phyloP scores from a whole-genome alignment of 2,888 invertebrate genomes.

The Cybosia mesomella region DNA sequence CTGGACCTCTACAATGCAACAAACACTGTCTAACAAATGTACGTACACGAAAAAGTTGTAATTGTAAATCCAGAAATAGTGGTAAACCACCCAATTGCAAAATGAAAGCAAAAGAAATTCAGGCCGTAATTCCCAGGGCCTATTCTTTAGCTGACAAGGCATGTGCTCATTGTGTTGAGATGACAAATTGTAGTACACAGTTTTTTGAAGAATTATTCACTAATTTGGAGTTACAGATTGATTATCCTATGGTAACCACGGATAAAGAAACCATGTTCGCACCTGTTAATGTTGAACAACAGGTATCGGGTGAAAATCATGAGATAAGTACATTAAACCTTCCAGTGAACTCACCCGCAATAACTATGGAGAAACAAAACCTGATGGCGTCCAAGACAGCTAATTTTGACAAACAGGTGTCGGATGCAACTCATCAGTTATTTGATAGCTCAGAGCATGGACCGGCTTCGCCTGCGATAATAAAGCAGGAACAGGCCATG shows the following conservation, averaged over 20 bases:
- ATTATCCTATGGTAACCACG: neutral
- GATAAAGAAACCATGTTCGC: neutral
- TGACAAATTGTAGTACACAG: conserved; percentile 59
- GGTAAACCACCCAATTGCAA: conserved; percentile 36
- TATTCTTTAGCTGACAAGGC: conserved; percentile 62
- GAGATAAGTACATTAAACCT: neutral
- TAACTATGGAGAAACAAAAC: neutral
- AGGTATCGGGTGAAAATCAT: neutral
- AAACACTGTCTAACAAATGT: conserved; percentile 66
- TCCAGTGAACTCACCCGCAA: too few relatives aligned
- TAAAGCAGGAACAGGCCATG: neutral
- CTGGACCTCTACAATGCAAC: conserved; percentile 62
- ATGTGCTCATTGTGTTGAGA: conserved; percentile 55
- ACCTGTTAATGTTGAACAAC: conserved; percentile 2
- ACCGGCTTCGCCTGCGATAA: neutral
- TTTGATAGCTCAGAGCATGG: neutral
- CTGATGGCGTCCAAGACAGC: neutral
- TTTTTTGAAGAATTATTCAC: conserved; percentile 9
- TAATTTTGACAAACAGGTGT: neutral
- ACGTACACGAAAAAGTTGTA: conserved; percentile 55
- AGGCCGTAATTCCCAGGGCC: conserved; percentile 50
- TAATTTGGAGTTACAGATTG: neutral
- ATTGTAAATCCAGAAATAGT: conserved; percentile 53
- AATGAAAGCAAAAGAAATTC: conserved; percentile 56
- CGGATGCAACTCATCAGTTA: neutral